A percentile compares a stretch with the other conserved stretches of the same genome.
Conservation (phyloP, 2,797 vertebrate genomes). For the Heterohyrax brucei region DNA sequence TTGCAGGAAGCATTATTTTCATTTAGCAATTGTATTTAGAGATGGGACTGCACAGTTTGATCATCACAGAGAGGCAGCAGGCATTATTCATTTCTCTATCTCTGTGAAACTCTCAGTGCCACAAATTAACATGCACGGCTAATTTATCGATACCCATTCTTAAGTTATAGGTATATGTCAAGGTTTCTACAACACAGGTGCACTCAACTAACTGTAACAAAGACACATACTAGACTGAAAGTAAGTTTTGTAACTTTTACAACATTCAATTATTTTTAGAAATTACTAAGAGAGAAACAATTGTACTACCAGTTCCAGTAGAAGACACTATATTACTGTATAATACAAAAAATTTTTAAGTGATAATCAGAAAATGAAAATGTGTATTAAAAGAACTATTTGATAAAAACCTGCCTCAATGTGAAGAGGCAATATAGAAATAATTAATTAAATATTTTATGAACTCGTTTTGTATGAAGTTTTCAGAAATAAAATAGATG, state of each 20-base stretch:
- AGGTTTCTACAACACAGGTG: constrained; percentile 81
- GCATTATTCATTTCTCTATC: constrained; percentile 90
- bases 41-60: constrained; percentile 91
- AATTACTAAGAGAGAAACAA: constrained; percentile 75
- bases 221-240: constrained; percentile 77
- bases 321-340: constrained; percentile 64
- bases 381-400: constrained; percentile 81
- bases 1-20: constrained; percentile 92
- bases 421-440: constrained; percentile 84
- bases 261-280: constrained; percentile 84
- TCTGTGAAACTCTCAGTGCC: constrained; percentile 88
- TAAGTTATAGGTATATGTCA: constrained; percentile 88
- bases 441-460: constrained; percentile 92
- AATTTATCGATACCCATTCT: constrained; percentile 88
- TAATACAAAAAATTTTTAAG: constrained; percentile 67
- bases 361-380: constrained; percentile 82
- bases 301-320: constrained; percentile 84
- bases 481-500: constrained; percentile 87
- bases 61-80: constrained; percentile 90
- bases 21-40: constrained; percentile 92
- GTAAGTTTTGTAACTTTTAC: constrained; percentile 85
- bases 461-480: constrained; percentile 86
- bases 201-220: constrained; percentile 67
- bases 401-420: constrained; percentile 84
- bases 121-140: constrained; percentile 90